These are phyloP conservation scores for Trachelus iudaicus DNA, from an alignment of 2,888 invertebrate genomes.

Conservation along the genomic window DNA sequence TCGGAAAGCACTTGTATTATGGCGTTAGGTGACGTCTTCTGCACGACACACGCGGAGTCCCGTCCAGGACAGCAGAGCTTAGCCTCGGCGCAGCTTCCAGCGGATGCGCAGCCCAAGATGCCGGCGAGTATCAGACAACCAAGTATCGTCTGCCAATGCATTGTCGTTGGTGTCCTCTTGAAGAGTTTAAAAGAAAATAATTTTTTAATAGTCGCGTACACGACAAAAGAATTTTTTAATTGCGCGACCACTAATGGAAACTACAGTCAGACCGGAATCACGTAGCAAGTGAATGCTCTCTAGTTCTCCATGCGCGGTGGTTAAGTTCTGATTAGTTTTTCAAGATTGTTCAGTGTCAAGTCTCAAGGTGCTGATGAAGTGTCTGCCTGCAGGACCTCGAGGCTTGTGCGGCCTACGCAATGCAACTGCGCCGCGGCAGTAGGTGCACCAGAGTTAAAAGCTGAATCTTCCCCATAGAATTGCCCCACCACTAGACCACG, in stretches of 20 bases:
- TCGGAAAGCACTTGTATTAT: constrained; percentile 84
- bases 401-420: constrained; percentile 36
- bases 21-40: constrained; percentile 82
- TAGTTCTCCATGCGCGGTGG: not conserved
- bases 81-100: constrained; percentile 82
- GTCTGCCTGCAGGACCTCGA: constrained; percentile 28
- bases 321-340: not conserved
- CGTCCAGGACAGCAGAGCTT: constrained; percentile 86
- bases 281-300: not conserved
- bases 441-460: constrained; percentile 37
- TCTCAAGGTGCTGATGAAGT: not conserved
- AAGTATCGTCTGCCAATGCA: not conserved
- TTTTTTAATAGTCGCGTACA: not conserved
- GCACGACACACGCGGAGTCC: constrained; percentile 87
- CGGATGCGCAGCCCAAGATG: constrained; percentile 40
- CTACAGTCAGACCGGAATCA: not conserved
- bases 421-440: constrained; percentile 40
- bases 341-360: not conserved
- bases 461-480: constrained; percentile 38
- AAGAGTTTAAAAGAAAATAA: not conserved
- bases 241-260: not conserved
- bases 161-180: not conserved
- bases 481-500: constrained; percentile 32
- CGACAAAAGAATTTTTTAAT: not conserved
- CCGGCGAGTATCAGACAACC: constrained; percentile 1